Percentiles rank a stretch among this genome's conserved stretches.
phyloP scores from a whole-genome alignment of 2,113 vertebrate genomes.

The Caranx ignobilis region DNA sequence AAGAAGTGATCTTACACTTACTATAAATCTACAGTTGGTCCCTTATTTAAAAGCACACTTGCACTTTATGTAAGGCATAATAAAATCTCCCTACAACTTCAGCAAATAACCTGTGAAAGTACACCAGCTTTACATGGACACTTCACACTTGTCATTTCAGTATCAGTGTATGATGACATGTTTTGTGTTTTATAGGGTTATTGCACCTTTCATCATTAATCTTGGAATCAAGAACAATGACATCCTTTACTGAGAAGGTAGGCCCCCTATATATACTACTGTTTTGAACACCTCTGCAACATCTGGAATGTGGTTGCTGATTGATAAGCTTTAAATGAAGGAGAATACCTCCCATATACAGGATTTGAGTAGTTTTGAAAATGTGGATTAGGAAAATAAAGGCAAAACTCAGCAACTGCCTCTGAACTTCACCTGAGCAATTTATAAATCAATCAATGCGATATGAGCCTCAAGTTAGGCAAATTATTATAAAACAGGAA shows the following conservation, averaged over 20 bases:
- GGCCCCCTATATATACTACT: not conserved
- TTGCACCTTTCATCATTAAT: constrained; percentile 36
- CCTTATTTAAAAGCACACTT: not conserved
- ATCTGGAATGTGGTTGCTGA: not conserved
- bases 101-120: not conserved
- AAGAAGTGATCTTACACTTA: not conserved
- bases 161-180: constrained; percentile 12
- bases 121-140: not conserved
- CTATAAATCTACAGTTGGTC: too few species aligned
- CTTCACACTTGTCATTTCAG: not conserved
- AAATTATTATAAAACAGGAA: not conserved
- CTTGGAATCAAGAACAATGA: constrained; percentile 69
- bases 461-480: not conserved
- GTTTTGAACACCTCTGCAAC: not conserved
- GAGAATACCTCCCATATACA: not conserved
- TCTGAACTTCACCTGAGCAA: not conserved
- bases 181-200: constrained; percentile 45
- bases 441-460: not conserved
- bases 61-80: not conserved
- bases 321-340: not conserved
- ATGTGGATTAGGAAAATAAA: constrained; percentile 4
- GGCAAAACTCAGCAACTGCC: not conserved
- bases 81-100: not conserved
- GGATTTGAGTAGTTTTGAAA: not conserved
- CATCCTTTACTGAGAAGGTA: constrained; percentile 70